Evolutionary conservation across 2,113 vertebrate species (phyloP).

Genomic region (Scophthalmus maximus): DNA sequence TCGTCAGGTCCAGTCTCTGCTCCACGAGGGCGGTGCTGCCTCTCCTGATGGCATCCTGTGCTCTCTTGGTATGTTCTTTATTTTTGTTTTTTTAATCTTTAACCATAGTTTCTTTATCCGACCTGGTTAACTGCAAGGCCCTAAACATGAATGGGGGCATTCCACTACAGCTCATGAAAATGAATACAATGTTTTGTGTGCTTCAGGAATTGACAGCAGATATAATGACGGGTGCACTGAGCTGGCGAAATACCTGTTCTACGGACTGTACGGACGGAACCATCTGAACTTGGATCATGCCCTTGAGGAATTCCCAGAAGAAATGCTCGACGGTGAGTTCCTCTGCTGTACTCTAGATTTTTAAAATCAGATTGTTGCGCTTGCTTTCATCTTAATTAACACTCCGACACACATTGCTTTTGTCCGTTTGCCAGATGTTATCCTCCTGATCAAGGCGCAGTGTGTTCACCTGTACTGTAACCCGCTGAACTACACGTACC

Average conservation of each 20-base stretch:
- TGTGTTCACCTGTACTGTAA: conserved; percentile 97
- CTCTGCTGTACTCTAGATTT: too few relatives aligned
- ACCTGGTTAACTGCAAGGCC: not conserved
- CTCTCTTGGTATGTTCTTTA: conserved; percentile 87
- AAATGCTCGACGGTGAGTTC: conserved; percentile 91
- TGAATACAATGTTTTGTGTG: not conserved
- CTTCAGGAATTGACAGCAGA: conserved; percentile 94
- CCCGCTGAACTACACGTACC: conserved; percentile 92
- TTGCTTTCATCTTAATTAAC: not conserved
- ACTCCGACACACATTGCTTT: not conserved
- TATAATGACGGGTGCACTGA: conserved; percentile 97
- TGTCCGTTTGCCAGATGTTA: conserved; percentile 86
- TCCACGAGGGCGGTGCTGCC: conserved; percentile 84
- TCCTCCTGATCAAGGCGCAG: conserved; percentile 92
- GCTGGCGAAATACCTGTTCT: conserved; percentile 94
- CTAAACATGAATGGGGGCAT: too few relatives aligned
- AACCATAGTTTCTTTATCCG: not conserved
- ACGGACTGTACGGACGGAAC: conserved; percentile 90
- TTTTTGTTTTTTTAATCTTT: not conserved
- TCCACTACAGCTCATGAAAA: not conserved
- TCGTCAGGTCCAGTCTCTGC: conserved; percentile 89
- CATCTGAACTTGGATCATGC: conserved; percentile 85
- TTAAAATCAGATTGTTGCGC: not conserved
- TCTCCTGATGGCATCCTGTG: conserved; percentile 92
- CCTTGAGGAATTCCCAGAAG: conserved; percentile 89